These are phyloP conservation scores for Apotomis capreana DNA, from an alignment of 2,888 invertebrate species.

Conservation along the genomic window DNA sequence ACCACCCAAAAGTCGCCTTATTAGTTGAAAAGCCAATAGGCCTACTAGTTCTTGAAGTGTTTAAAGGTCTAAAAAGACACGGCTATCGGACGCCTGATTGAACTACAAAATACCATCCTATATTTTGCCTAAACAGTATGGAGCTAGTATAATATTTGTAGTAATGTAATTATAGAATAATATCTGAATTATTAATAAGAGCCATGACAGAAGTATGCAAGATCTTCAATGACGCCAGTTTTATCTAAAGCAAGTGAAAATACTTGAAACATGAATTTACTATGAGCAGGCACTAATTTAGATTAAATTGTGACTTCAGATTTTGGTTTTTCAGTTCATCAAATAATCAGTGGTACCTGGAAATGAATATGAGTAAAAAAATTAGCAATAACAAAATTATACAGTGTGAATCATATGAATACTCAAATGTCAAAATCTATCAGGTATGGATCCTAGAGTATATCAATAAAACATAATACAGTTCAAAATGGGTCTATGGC, in stretches of 20 bases:
- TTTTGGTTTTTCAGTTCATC: not conserved
- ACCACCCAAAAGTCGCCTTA: too few relatives aligned
- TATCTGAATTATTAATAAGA: not conserved
- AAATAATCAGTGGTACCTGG: slow-evolving; percentile 17
- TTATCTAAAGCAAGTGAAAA: not conserved
- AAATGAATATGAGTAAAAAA: slow-evolving; percentile 15
- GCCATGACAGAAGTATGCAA: not conserved
- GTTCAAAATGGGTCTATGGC: slow-evolving; percentile 93
- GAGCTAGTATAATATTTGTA: not conserved
- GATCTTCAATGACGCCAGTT: not conserved
- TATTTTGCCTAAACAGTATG: too few relatives aligned
- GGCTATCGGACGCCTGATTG: too few relatives aligned
- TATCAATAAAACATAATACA: slow-evolving; percentile 96
- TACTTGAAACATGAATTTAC: not conserved
- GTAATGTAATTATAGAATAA: not conserved
- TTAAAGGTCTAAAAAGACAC: too few relatives aligned
- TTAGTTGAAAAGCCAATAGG: too few relatives aligned
- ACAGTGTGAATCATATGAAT: slow-evolving; percentile 21
- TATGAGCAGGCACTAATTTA: not conserved
- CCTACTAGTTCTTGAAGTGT: too few relatives aligned
- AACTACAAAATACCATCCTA: too few relatives aligned
- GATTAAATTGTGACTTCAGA: not conserved
- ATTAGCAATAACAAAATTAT: not conserved
- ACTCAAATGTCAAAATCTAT: slow-evolving; percentile 31
- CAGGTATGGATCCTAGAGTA: slow-evolving; percentile 32